Percentiles rank a stretch among this genome's conserved stretches.
phyloP scores from a whole-genome alignment of 2,113 vertebrate species.

The Atrichornis clamosus region DNA sequence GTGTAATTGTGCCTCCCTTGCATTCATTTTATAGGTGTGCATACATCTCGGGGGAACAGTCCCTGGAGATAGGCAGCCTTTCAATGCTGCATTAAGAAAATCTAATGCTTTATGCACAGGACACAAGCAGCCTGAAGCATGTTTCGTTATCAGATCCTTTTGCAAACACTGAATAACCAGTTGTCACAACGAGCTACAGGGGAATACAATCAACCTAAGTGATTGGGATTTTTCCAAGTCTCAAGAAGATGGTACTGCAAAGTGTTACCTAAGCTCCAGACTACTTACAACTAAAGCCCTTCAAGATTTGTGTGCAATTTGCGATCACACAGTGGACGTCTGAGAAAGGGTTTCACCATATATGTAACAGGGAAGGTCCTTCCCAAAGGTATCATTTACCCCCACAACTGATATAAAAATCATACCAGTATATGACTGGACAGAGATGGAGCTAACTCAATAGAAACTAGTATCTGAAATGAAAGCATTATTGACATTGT shows the following conservation, averaged over 20 bases:
- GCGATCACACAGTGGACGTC: not conserved
- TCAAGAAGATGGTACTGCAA: not conserved
- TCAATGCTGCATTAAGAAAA: not conserved
- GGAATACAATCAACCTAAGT: not conserved
- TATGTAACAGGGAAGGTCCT: not conserved
- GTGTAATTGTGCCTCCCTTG: not conserved
- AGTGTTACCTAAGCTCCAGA: not conserved
- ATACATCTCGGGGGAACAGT: not conserved
- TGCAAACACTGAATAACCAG: not conserved
- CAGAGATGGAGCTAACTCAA: not conserved
- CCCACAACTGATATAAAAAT: not conserved
- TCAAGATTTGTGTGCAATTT: not conserved
- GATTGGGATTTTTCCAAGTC: not conserved
- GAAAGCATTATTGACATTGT: not conserved
- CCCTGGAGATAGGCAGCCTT: not conserved
- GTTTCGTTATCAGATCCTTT: not conserved
- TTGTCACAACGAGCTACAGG: not conserved
- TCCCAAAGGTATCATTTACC: not conserved
- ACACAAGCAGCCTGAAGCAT: not conserved
- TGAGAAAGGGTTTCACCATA: not conserved
- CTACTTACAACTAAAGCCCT: not conserved
- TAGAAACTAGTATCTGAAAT: not conserved
- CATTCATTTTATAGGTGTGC: not conserved
- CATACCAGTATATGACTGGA: not conserved
- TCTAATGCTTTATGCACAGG: not conserved